Percentiles rank a stretch among this genome's conserved stretches.
These are phyloP conservation scores for Habropoda laboriosa DNA, from an alignment of 1,140 invertebrate species.

Conservation along the genomic window DNA sequence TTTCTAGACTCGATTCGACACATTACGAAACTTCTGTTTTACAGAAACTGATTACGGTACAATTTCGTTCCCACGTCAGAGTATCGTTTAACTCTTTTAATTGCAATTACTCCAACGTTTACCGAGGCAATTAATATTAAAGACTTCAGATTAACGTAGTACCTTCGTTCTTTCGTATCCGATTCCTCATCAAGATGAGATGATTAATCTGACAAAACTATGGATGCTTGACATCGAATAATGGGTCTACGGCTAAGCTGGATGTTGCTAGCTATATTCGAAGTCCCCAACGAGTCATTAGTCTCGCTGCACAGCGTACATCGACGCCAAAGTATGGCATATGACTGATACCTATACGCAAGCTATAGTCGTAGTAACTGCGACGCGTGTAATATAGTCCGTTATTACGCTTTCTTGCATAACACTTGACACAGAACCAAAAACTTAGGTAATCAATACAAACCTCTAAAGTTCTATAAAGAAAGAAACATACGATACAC, in stretches of 20 bases:
- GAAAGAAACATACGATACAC: too few species aligned
- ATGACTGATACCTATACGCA: neutral
- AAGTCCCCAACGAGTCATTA: conserved; percentile 58
- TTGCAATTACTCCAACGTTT: too few species aligned
- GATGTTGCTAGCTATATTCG: conserved; percentile 42
- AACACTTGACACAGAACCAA: too few species aligned
- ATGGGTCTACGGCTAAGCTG: conserved; percentile 52
- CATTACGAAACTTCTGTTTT: too few species aligned
- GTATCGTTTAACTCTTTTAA: too few species aligned
- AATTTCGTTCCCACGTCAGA: too few species aligned
- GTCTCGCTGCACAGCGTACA: conserved; percentile 39
- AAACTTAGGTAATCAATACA: too few species aligned
- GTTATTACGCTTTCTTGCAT: too few species aligned
- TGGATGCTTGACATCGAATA: conserved; percentile 59
- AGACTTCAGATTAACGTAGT: neutral
- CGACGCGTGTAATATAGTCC: neutral
- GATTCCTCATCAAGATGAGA: neutral
- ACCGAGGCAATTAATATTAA: neutral
- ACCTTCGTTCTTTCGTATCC: neutral
- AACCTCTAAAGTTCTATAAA: too few species aligned
- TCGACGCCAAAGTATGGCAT: conserved; percentile 7
- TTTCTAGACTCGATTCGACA: too few species aligned
- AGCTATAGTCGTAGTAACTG: neutral
- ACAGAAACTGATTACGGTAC: too few species aligned
- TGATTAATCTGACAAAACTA: conserved; percentile 59